Conservation (phyloP, 2,113 vertebrate genomes). For the Delphinus delphis region DNA sequence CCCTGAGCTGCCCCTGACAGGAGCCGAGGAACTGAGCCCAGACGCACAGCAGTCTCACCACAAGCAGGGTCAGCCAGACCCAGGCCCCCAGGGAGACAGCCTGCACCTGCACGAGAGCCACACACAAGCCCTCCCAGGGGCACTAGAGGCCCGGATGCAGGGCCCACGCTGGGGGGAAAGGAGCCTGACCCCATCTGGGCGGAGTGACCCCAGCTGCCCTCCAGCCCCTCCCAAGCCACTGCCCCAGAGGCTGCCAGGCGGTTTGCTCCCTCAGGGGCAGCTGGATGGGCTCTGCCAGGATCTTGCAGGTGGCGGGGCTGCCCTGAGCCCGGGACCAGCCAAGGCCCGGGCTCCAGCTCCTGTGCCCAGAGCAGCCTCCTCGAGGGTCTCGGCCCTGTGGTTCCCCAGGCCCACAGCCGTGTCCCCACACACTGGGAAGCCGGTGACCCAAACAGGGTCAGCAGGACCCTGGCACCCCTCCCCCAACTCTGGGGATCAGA, state of each 20-base stretch:
- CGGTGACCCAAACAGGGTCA: not conserved
- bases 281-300: too few species aligned
- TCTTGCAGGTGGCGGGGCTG: not conserved
- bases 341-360: not conserved
- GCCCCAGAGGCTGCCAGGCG: not conserved
- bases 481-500: not conserved
- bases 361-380: not conserved
- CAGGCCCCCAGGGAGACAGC: not conserved
- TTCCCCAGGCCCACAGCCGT: too few species aligned
- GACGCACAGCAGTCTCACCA: not conserved
- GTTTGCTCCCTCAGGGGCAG: not conserved
- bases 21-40: not conserved
- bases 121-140: too few species aligned
- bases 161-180: too few species aligned
- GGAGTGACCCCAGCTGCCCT: not conserved
- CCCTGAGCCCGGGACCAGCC: not conserved
- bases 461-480: not conserved
- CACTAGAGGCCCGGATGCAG: too few species aligned
- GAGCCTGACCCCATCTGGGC: not conserved
- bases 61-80: fast-evolving
- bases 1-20: not conserved
- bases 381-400: too few species aligned
- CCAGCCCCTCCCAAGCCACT: too few species aligned
- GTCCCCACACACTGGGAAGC: not conserved
- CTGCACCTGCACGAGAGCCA: not conserved